Base-by-base conservation (phyloP, 2,888 invertebrate species). In the Rugalucina vietnamica region DNA sequence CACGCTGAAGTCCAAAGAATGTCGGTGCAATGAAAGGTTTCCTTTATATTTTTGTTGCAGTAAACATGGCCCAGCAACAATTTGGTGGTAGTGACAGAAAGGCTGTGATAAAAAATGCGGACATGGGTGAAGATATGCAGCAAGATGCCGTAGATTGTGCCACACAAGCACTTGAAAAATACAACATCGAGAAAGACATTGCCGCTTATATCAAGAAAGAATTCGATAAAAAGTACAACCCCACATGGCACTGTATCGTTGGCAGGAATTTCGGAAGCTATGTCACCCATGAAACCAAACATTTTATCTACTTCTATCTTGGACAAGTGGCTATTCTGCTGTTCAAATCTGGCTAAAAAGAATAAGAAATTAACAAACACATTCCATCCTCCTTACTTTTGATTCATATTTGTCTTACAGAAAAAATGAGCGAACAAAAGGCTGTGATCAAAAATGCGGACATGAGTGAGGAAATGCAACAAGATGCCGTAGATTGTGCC, bases 111-210 rank as follows among this genome's bases (percentile, higher is more conserved):
- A 99, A 99, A 96, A 99, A 99, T 97, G 99, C 99, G 93, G 99
- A 99, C 96, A 99, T 99, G 99, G 97, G 98, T 93, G 99, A 99
- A 96, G 99, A 99, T 96, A 99, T 99, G 99, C 99, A 99, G 97
- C 99, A 99, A 95, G 99, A 99, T 95, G 99, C 99, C 91, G 99
- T 99, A 39, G 99, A 99, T 95, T 99, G 98, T 95, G 99, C 99
- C 92, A 99, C 99, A 89, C 98, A 99, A 95, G 99, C 99, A 39
- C 96, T 99, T 88, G 99, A 99, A 95, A 99, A 99, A 95, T 99
- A 98, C 96, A 99, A 99, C 96, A 99, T 99, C 98, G 99, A 99
- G 96, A 99, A 99, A 97, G 99, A 99, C 95, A 99, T 99, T 94
- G 99, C 99, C 24, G 99, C 99, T 81, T 99, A 97, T 96, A 99